Base-by-base conservation (phyloP, 1,140 invertebrate genomes). In the Galendromus occidentalis region DNA sequence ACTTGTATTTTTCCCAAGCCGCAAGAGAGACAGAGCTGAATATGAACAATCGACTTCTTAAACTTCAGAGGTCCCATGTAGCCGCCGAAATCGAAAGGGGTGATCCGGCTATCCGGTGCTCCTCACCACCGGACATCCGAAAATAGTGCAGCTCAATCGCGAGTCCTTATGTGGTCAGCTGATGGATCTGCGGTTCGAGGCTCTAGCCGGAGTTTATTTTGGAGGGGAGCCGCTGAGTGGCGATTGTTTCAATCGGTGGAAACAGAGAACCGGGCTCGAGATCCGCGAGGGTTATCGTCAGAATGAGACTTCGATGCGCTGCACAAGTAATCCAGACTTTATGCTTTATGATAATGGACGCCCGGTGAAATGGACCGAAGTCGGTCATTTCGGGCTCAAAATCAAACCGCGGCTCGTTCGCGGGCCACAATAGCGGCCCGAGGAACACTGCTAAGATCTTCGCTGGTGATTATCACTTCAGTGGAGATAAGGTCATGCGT, bases 91-190 rank as follows among this genome's bases (percentile, higher is more conserved):
- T 75, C 7, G 72, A 68, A 66, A 70, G 73, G 20, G 68, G 70
- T 69, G 76, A 78, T 59, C 69, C 70, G 33, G 76, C 74, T 73
- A 75, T 74, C n/a, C n/a, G 25, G 66, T 78, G 28, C 80, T 76
- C 68, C 80, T 80, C 69, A 80, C 79, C 44, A 80, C 78, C n/a
- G 78, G 79, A 20, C 65, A 71, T 18, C 79, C 79, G 1, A 80
- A 80, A 70, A 80, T 80, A 77, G 73, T 77, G 0, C 73, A 76
- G 64, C 79, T 79, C 66, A 73, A 74, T 0, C 78, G 80, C 65
- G 68, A 73, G 39, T 79, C 77, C 70, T 75, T 74, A 25, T 71
- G 76, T 63, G 77, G 75, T 12, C 76, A 77, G 66, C 67, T 70
- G 12, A 70, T 74, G 2, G 64, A 67, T 2, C 72, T 71, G 39